These are phyloP conservation scores for Dioctria linearis DNA, from an alignment of 2,888 invertebrate genomes.

Conservation along the genomic window DNA sequence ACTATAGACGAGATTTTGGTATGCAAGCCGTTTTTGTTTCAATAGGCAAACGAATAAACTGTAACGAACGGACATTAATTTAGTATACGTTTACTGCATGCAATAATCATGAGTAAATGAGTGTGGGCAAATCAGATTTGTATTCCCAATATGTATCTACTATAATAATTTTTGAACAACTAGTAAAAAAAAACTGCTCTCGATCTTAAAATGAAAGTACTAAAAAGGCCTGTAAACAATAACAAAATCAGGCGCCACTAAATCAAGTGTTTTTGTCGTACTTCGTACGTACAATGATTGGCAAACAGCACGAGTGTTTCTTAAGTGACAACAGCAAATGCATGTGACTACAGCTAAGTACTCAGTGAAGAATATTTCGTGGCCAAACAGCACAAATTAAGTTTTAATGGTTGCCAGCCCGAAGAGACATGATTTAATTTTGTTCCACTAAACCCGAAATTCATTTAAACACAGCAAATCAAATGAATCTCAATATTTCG, in stretches of 20 bases:
- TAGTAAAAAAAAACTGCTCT: too few relatives aligned
- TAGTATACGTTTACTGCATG: too few relatives aligned
- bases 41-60: too few relatives aligned
- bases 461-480: background rate
- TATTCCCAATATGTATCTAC: too few relatives aligned
- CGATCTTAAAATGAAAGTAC: too few relatives aligned
- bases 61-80: too few relatives aligned
- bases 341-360: slow-evolving; percentile 28
- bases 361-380: slow-evolving; percentile 1
- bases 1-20: too few relatives aligned
- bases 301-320: slow-evolving; percentile 5
- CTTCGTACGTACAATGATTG: background rate
- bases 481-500: background rate
- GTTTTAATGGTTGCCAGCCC: slow-evolving; percentile 36
- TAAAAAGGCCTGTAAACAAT: slow-evolving; percentile 10
- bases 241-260: slow-evolving; percentile 33
- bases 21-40: too few relatives aligned
- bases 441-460: background rate
- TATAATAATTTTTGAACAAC: too few relatives aligned
- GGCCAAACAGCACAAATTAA: slow-evolving; percentile 29
- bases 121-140: too few relatives aligned
- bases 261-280: background rate
- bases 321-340: slow-evolving; percentile 43
- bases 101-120: too few relatives aligned
- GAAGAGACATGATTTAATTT: slow-evolving; percentile 17